Evolutionary conservation across 2,113 vertebrate genomes (phyloP), one percentile per base, ranked within the genome.

Genomic region (Lepus americanus): DNA sequence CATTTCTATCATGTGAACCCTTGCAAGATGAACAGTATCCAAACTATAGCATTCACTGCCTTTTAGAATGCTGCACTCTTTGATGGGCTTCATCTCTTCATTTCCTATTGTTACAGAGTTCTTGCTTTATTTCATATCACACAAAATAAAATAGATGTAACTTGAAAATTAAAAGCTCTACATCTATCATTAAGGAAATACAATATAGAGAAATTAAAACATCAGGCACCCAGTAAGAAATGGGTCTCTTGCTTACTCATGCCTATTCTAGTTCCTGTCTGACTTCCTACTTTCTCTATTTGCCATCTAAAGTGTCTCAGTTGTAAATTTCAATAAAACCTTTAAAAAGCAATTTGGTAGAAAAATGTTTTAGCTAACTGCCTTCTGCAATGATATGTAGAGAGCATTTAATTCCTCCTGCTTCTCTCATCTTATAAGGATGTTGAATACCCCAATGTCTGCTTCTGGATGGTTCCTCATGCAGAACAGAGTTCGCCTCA

Each of bases 261-360:
- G 0, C 20, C 31, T 90, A 39, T 77, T 87, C 49, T 49, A 73
- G 33, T 90, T 90, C 31, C 89, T 83, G 77, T 27, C 53, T 90
- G 78, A 89, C 72, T 90, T 66, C 92, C 23, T 70, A 63, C 36
- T 94, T 90, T 82, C 49, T 83, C 51, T 90, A n/a, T 59, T 70
- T 94, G 29, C 25, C 39, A 61, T 73, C 55, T 90, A 64, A 92
- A 90, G 17, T 69, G 72, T 76, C 51, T 74, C 0, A 33, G 44
- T 27, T 95, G 29, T 87, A 97, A 31, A 89, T 82, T 84, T 97
- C 87, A 93, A 66, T 90, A 81, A 90, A 73, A 51, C 20, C 83
- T 96, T 92, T 91, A 92, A 31, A 95, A 86, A 27, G 72, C 63
- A 97, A 74, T 89, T 96, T 94, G 17, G 14, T 77, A 91, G 87